Evolutionary conservation across 2,113 vertebrate species (phyloP).

Genomic region (Nothobranchius kuhntae): DNA sequence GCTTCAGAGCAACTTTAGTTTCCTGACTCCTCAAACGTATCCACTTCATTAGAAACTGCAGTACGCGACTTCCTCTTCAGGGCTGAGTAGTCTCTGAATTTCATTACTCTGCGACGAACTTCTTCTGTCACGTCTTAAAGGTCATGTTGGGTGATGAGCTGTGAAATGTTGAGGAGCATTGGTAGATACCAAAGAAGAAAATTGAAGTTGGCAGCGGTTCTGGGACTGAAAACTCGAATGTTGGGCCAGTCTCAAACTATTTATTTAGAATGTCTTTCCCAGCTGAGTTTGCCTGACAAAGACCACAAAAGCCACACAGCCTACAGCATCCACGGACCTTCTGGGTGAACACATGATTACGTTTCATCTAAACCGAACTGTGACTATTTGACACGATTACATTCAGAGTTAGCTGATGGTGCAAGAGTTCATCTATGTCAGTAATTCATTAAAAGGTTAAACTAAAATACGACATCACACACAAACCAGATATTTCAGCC

Average conservation of each 20-base stretch:
- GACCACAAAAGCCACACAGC: no score
- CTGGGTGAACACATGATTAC: no score
- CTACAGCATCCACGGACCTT: neutral
- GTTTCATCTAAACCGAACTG: no score
- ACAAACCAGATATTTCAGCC: no score
- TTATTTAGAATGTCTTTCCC: neutral
- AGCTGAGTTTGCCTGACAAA: no score
- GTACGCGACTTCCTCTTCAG: slow-evolving; percentile 14
- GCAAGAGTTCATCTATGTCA: no score
- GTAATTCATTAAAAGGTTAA: no score
- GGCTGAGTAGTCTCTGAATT: slow-evolving; percentile 23
- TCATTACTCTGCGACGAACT: slow-evolving; percentile 3
- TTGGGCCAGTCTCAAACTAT: neutral
- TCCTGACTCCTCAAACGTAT: slow-evolving; percentile 9
- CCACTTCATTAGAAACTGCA: slow-evolving; percentile 26
- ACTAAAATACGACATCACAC: no score
- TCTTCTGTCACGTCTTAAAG: neutral
- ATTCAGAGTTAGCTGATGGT: no score
- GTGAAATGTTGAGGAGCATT: slow-evolving; percentile 7
- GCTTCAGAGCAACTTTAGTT: neutral
- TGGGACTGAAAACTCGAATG: neutral
- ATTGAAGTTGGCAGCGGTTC: neutral
- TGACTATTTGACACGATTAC: no score
- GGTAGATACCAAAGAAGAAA: slow-evolving; percentile 11
- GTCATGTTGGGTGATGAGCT: slow-evolving; percentile 10